Conservation (phyloP, 2,888 invertebrate species). For the Aspidiotus rigidus region DNA sequence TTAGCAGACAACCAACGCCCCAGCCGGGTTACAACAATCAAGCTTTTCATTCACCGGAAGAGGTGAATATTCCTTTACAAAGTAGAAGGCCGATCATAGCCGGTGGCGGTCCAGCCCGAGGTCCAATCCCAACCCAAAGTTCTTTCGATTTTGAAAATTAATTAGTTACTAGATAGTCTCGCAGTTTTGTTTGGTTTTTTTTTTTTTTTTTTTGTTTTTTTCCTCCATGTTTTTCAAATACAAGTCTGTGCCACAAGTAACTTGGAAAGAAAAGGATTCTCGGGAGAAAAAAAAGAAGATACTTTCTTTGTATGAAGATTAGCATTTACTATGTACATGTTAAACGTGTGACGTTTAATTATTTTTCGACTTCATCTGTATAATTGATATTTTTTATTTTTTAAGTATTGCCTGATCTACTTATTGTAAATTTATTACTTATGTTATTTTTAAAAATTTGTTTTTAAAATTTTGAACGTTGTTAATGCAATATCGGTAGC, state of each 20-base stretch:
- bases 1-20: slow-evolving; percentile 44
- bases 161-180: background rate
- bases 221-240: too few species aligned
- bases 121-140: slow-evolving; percentile 10
- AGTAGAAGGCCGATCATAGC: slow-evolving; percentile 58
- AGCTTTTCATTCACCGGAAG: slow-evolving; percentile 75
- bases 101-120: background rate
- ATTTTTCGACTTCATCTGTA: too few species aligned
- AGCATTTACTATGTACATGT: background rate
- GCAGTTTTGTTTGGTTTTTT: too few species aligned
- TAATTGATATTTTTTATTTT: too few species aligned
- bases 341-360: too few species aligned
- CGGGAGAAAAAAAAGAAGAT: background rate
- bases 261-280: too few species aligned
- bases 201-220: too few species aligned
- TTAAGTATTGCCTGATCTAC: too few species aligned
- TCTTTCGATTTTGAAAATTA: slow-evolving; percentile 30
- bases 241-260: slow-evolving; percentile 10
- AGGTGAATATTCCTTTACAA: slow-evolving; percentile 74
- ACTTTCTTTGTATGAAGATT: background rate
- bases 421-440: too few species aligned
- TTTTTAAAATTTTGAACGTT: too few species aligned
- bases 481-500: too few species aligned
- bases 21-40: slow-evolving; percentile 46
- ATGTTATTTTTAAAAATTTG: too few species aligned